Evolutionary conservation across 1,140 invertebrate species (phyloP).

Genomic region (Eriosoma lanigerum): DNA sequence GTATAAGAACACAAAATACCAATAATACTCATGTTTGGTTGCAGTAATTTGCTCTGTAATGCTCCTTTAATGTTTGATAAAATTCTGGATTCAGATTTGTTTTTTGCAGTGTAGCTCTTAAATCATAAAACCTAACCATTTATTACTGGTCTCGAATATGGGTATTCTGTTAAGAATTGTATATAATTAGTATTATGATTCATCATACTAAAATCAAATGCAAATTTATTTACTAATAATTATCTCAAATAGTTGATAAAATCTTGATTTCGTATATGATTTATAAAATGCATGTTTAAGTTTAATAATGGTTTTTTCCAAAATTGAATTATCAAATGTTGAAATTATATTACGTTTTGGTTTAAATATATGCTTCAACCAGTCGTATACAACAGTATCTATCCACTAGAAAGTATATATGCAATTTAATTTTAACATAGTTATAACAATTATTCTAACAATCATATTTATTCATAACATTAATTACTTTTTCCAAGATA

Average conservation of each 20-base stretch:
- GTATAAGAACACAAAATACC: slow-evolving; percentile 97
- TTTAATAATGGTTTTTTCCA: slow-evolving; percentile 61
- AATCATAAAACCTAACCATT: too few species aligned
- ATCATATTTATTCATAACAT: too few species aligned
- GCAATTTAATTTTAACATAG: too few species aligned
- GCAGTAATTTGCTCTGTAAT: slow-evolving; percentile 79
- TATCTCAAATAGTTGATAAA: slow-evolving; percentile 91
- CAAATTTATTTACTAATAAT: slow-evolving; percentile 71
- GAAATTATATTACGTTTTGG: too few species aligned
- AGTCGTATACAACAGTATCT: too few species aligned
- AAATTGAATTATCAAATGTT: too few species aligned
- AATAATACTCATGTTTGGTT: slow-evolving; percentile 95
- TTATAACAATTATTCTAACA: too few species aligned
- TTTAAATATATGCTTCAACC: too few species aligned
- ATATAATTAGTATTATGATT: too few species aligned
- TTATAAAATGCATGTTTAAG: slow-evolving; percentile 83
- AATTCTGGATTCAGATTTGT: slow-evolving; percentile 79
- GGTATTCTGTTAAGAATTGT: slow-evolving; percentile 70
- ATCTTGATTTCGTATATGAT: slow-evolving; percentile 82
- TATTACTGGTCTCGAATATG: slow-evolving; percentile 89
- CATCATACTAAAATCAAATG: neutral
- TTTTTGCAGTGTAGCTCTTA: slow-evolving; percentile 80
- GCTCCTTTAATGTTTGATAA: slow-evolving; percentile 76
- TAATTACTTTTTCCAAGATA: too few species aligned
- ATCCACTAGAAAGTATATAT: too few species aligned